These are phyloP conservation scores for Nebria salina DNA, from an alignment of 2,888 invertebrate genomes.

Conservation along the genomic window DNA sequence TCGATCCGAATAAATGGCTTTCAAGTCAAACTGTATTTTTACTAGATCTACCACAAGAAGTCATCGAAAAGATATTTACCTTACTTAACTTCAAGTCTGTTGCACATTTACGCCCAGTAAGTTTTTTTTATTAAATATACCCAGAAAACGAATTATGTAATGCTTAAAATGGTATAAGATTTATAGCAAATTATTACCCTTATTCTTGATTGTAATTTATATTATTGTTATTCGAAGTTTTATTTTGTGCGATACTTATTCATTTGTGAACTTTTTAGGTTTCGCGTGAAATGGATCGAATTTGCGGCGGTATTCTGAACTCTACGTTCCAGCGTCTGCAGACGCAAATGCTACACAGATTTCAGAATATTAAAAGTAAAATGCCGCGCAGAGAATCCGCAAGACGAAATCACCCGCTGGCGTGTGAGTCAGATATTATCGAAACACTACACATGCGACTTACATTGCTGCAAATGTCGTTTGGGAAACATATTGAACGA, in stretches of 20 bases:
- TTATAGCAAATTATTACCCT: too few relatives aligned
- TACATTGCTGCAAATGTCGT: conserved; percentile 91
- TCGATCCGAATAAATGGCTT: conserved; percentile 52
- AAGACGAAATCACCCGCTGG: conserved; percentile 87
- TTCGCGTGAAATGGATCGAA: conserved; percentile 80
- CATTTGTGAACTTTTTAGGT: conserved; percentile 68
- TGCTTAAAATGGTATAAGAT: too few relatives aligned
- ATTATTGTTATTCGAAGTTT: not conserved
- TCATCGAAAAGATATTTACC: conserved; percentile 81
- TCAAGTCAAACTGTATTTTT: conserved; percentile 60
- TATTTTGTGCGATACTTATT: not conserved
- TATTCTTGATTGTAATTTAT: too few relatives aligned
- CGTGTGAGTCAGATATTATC: conserved; percentile 92
- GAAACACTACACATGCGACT: conserved; percentile 93
- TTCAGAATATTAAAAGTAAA: conserved; percentile 88
- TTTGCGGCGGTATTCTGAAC: conserved; percentile 83
- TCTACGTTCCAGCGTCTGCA: conserved; percentile 87
- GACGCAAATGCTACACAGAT: conserved; percentile 83
- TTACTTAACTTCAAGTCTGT: conserved; percentile 80
- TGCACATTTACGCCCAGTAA: conserved; percentile 82
- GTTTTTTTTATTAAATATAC: not conserved
- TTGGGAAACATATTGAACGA: conserved; percentile 93
- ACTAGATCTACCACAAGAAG: conserved; percentile 81
- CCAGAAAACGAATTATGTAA: not conserved
- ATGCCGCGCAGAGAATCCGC: conserved; percentile 94